phyloP scores from a whole-genome alignment of 2,113 vertebrate species.

The Hystrix brachyura region DNA sequence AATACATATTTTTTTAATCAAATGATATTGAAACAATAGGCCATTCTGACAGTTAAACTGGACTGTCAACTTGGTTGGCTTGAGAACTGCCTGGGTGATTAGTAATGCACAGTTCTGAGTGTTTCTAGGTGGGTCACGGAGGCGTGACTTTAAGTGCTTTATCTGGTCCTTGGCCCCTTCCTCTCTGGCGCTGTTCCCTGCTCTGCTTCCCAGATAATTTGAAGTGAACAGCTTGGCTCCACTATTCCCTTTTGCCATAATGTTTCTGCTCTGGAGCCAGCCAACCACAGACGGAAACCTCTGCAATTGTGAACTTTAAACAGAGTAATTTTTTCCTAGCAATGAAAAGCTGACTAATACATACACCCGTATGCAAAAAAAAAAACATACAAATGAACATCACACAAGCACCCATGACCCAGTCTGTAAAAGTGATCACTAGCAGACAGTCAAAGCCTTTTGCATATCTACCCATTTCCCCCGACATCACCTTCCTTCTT shows the following conservation, averaged over 20 bases:
- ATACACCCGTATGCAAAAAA: not conserved
- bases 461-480: not conserved
- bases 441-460: not conserved
- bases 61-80: not conserved
- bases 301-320: not conserved
- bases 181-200: not conserved
- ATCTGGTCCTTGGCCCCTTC: not conserved
- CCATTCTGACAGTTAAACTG: not conserved
- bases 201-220: not conserved
- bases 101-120: not conserved
- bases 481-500: not conserved
- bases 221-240: not conserved
- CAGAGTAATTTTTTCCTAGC: not conserved
- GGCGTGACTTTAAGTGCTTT: not conserved
- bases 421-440: constrained; percentile 28
- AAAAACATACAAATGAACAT: not conserved
- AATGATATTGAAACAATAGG: not conserved
- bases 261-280: not conserved
- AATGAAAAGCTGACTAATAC: not conserved
- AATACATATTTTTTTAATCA: not conserved
- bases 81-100: too few relatives aligned
- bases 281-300: not conserved
- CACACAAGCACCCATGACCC: not conserved
- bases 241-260: too few relatives aligned
- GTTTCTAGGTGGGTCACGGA: not conserved